A percentile compares a stretch with the other conserved stretches of the same genome.
phyloP scores from a whole-genome alignment of 2,113 vertebrate genomes.

The Pomatorhinus ruficollis region DNA sequence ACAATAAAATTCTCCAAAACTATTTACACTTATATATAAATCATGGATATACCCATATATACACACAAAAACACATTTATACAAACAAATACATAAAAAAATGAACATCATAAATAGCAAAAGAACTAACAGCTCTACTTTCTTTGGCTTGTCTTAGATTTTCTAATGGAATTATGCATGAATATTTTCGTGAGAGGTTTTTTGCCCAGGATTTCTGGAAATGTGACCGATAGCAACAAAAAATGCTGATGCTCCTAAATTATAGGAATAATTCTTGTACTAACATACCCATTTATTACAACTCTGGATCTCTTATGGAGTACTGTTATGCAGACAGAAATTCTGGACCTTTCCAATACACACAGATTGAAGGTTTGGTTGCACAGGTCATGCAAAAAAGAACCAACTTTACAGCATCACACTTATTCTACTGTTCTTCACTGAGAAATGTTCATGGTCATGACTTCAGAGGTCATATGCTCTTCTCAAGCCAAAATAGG shows the following conservation, averaged over 20 bases:
- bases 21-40: background rate
- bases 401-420: background rate
- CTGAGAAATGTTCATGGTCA: background rate
- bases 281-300: background rate
- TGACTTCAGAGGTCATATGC: background rate
- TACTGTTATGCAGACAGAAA: background rate
- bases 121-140: background rate
- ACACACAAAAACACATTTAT: too few species aligned
- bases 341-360: background rate
- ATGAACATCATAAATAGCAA: background rate
- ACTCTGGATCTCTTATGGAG: background rate
- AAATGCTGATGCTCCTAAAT: background rate
- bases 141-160: background rate
- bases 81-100: background rate
- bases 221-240: rapidly evolving
- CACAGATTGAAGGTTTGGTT: background rate
- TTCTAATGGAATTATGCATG: background rate
- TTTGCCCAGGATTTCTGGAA: background rate
- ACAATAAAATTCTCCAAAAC: background rate
- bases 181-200: background rate
- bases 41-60: background rate
- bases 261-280: background rate
- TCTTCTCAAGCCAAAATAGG: background rate
- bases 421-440: background rate
- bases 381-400: background rate